Evolutionary conservation across 2,113 vertebrate species (phyloP).

Genomic region (Phocoena phocoena): DNA sequence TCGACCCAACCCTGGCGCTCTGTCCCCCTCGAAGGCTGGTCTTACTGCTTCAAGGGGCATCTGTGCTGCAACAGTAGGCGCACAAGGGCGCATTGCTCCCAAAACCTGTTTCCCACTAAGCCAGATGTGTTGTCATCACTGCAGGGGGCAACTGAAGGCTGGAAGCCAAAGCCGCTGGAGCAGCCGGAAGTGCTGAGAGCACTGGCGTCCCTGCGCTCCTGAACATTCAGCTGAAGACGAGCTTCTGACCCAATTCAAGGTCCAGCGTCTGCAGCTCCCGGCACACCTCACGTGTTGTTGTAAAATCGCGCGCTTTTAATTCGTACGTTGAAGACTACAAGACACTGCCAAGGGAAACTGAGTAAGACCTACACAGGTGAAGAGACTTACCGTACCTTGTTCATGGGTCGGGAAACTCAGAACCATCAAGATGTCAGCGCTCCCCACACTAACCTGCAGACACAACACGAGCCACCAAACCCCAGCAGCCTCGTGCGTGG

Average conservation of each 20-base stretch:
- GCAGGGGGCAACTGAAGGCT: not conserved
- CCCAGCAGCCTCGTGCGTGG: not conserved
- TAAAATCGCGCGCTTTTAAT: too few species aligned
- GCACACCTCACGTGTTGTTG: fast-evolving
- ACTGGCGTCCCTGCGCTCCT: fast-evolving
- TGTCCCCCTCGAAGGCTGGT: not conserved
- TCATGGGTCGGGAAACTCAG: not conserved
- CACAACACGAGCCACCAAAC: fast-evolving
- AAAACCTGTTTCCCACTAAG: too few species aligned
- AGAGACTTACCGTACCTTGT: fast-evolving
- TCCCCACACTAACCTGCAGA: not conserved
- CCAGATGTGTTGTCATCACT: too few species aligned
- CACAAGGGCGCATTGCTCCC: not conserved
- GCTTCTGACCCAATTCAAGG: not conserved
- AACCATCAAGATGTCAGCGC: not conserved
- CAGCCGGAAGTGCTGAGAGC: fast-evolving
- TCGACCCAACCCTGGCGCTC: fast-evolving
- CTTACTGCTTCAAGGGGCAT: not conserved
- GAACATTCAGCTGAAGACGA: fast-evolving
- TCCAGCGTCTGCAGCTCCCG: not conserved
- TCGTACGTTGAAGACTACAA: fast-evolving
- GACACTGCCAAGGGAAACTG: not conserved
- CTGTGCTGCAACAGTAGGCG: fast-evolving
- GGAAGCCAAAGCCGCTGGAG: fast-evolving
- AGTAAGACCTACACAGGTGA: fast-evolving